Base-by-base conservation (phyloP, 37 sponge, comb jelly and placozoan genomes). In the Sycon ciliatum region DNA sequence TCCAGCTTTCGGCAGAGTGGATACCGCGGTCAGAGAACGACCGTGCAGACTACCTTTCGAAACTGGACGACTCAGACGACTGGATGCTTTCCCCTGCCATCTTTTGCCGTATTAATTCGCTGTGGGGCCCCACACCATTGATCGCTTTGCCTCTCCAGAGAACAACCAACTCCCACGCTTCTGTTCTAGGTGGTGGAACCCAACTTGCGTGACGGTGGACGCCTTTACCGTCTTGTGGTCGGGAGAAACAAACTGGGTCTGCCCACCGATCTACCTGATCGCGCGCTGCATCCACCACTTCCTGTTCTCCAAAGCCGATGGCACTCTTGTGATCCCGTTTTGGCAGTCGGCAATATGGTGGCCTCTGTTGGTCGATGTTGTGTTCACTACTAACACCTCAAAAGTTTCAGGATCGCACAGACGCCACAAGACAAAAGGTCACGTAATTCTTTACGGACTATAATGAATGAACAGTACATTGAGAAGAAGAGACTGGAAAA, bases 261-360 rank as follows among this genome's bases (percentile, higher is more conserved):
- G 71, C 24, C 79, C 79, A 0, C 79, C 73, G 23, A 33, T 72
- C 0, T n/a, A 27, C 3, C 46, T 79, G 0, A 18, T 72, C 3
- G 6, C 63, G 16, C 39, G 73, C 6, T 63, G 63, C 3, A 3
- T 79, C 9, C 37, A 40, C 56, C 79, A 79, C 63, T 62, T 73
- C n/a, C 27, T 30, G 4, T 26, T n/a, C 20, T 71, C 53, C 23
- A 46, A 23, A 1, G 56, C 72, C 13, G 54, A 20, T 24, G 79
- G 73, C 32, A 79, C 79, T 0, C 16, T 79, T 46, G 23, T 79
- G 5, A 38, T 71, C 31, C 79, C 79, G 5, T 23, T 13, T 5
- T 79, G 79, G 79, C 6, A n/a, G n/a, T 79, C 79, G 42, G 72
- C 79, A 32, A 53, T 65, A 22, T 79, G 61, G 26, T 78, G 78